These are phyloP conservation scores for Pedionomus torquatus DNA, from an alignment of 2,113 vertebrate genomes.

Conservation along the genomic window DNA sequence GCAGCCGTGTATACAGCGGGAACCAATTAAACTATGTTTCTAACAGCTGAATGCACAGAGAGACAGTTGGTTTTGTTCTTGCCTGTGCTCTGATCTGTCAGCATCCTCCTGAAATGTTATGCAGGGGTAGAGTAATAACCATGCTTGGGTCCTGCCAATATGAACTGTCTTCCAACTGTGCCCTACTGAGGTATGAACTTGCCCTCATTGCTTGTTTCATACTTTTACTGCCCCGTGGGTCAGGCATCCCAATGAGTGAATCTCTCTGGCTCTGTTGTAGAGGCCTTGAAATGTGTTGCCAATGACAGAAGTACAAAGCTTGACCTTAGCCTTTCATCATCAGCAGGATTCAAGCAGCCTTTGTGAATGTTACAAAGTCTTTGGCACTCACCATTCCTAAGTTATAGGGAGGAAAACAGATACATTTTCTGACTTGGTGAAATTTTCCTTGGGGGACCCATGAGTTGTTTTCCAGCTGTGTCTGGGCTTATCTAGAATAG, in stretches of 20 bases:
- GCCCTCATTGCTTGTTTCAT: conserved; percentile 49
- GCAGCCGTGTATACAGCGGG: conserved; percentile 38
- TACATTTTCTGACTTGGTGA: conserved; percentile 34
- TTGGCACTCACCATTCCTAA: not conserved
- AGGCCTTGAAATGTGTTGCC: conserved; percentile 35
- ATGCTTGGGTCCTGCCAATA: conserved; percentile 14
- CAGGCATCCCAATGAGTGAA: conserved; percentile 43
- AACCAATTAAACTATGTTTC: conserved; percentile 61
- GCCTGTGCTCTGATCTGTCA: conserved; percentile 52
- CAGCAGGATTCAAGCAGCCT: conserved; percentile 42
- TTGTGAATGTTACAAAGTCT: not conserved
- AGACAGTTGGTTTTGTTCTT: conserved; percentile 49
- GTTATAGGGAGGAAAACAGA: conserved; percentile 44
- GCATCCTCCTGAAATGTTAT: conserved; percentile 32
- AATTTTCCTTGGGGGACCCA: conserved; percentile 5
- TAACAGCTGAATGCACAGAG: conserved; percentile 53
- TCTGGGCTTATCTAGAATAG: conserved; percentile 38
- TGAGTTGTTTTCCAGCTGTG: conserved; percentile 49
- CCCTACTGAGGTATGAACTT: conserved; percentile 65
- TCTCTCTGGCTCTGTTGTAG: conserved; percentile 12
- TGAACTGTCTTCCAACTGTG: conserved; percentile 61
- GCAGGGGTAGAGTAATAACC: conserved; percentile 38
- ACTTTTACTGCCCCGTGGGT: conserved; percentile 58
- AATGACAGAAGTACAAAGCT: conserved; percentile 64
- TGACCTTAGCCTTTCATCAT: conserved; percentile 41